Evolutionary conservation across 2,888 invertebrate genomes (phyloP).

Genomic region (Coleophora flavipennella): DNA sequence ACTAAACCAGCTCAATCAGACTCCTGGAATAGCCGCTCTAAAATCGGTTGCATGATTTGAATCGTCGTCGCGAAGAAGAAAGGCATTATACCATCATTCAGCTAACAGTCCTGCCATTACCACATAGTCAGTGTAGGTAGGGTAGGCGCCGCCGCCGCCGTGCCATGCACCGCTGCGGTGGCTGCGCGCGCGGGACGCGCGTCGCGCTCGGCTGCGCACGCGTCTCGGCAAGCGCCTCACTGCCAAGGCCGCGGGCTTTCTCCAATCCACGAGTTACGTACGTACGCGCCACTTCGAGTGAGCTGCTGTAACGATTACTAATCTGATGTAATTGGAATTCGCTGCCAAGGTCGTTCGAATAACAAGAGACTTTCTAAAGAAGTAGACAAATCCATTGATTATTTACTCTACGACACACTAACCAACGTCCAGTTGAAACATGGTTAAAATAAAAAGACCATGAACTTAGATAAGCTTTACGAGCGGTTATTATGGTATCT

Average conservation of each 20-base stretch:
- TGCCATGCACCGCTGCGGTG: conserved; percentile 11
- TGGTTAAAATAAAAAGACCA: conserved; percentile 9
- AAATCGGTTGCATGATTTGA: too few species aligned
- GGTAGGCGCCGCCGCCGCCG: conserved; percentile 18
- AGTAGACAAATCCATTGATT: not conserved
- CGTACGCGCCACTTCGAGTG: conserved; percentile 26
- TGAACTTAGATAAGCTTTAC: not conserved
- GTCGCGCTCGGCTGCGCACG: conserved; percentile 38
- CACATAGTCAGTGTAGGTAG: too few species aligned
- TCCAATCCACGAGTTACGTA: conserved; percentile 49
- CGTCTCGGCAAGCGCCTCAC: conserved; percentile 54
- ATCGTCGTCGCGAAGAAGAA: too few species aligned
- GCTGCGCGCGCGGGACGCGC: conserved; percentile 24
- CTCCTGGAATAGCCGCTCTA: too few species aligned
- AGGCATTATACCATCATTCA: too few species aligned
- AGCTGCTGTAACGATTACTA: conserved; percentile 32
- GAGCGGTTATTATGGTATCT: conserved; percentile 5
- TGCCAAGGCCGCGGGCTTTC: conserved; percentile 69
- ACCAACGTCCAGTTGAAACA: too few species aligned
- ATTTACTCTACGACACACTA: not conserved
- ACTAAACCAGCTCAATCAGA: too few species aligned
- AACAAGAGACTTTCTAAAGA: not conserved
- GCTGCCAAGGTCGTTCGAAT: conserved; percentile 14
- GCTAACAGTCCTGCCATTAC: too few species aligned
- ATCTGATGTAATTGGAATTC: conserved; percentile 53